Conservation (phyloP, 2,888 invertebrate species). For the Ommatoiulus sabulosus region DNA sequence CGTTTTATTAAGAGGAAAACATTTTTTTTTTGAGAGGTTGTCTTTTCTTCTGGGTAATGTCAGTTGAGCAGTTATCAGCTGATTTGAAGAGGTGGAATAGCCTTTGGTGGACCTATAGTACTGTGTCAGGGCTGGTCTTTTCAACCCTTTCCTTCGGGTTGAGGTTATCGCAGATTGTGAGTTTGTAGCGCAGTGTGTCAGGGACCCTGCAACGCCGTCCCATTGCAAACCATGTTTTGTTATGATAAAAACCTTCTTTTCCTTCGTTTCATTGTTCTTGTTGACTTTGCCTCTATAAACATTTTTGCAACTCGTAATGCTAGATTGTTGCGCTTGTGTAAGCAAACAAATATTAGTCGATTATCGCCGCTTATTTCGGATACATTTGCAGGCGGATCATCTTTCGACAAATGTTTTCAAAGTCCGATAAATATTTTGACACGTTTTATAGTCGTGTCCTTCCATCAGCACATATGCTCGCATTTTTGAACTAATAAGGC, state of each 20-base stretch:
- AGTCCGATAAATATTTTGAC: not conserved
- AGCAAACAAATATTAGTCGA: not conserved
- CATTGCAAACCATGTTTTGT: not conserved
- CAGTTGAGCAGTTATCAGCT: not conserved
- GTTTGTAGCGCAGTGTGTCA: constrained; percentile 10
- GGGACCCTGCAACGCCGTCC: not conserved
- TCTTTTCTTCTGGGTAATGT: not conserved
- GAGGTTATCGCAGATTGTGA: not conserved
- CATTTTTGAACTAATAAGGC: not conserved
- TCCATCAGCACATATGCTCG: not conserved
- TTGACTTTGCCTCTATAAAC: not conserved
- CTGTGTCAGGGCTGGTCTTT: constrained; percentile 13
- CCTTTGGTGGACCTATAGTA: not conserved
- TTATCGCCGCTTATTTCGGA: not conserved
- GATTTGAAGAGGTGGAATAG: not conserved
- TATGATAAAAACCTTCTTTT: not conserved
- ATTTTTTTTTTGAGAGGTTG: not conserved
- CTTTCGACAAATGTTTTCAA: not conserved
- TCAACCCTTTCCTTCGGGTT: constrained; percentile 7
- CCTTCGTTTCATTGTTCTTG: not conserved
- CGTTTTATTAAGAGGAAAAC: too few relatives aligned
- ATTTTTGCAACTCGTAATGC: not conserved
- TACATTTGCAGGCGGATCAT: not conserved
- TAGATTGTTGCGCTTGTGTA: not conserved
- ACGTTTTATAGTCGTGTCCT: not conserved